Base-by-base conservation (phyloP, 2,113 vertebrate genomes). In the Naja naja region DNA sequence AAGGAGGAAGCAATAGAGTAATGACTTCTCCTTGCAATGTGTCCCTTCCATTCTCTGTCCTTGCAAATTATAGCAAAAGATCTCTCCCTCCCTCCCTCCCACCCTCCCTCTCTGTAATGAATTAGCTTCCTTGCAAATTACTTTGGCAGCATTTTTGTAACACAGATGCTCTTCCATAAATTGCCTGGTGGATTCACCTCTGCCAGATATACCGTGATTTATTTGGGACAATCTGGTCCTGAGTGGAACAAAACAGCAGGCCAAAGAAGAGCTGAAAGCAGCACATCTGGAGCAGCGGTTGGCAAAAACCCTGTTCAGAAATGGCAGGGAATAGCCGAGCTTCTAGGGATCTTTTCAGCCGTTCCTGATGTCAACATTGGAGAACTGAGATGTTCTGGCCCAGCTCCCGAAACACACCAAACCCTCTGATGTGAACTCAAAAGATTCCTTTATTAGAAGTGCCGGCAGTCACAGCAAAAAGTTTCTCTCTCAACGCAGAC, bases 111-210 rank as follows among this genome's bases (percentile, higher is more conserved):
- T n/a, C 30, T 34, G 34, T 95, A 93, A 96, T 97, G 95, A 95
- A 93, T 96, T 95, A 96, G 96, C 92, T 91, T 95, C 96, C 96
- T 89, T 95, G 22, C 94, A 94, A 96, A 95, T 94, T 52, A 94
- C 94, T 64, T 92, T 87, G 87, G 89, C 9, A n/a, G 74, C 64
- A 91, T 91, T 96, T 95, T 47, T 92, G 94, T 94, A 86, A 95
- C 94, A 89, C 95, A 93, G 97, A 95, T 34, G 34, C 94, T 94
- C 85, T 85, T 94, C 94, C 91, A 93, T 94, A 93, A 96, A 95
- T 92, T 0, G 0, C 92, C 93, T 91, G 81, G n/a, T 95, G 94
- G 93, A 90, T 95, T 96, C 95, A 94, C 94, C 93, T 94, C 60
- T 91, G 87, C 94, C 94, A 93, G 86, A 94, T 56, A 27, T 85